Percentiles rank a stretch among this genome's conserved stretches.
Evolutionary conservation across 2,113 vertebrate genomes (phyloP).

Genomic region (rat (Rattus norvegicus)): DNA sequence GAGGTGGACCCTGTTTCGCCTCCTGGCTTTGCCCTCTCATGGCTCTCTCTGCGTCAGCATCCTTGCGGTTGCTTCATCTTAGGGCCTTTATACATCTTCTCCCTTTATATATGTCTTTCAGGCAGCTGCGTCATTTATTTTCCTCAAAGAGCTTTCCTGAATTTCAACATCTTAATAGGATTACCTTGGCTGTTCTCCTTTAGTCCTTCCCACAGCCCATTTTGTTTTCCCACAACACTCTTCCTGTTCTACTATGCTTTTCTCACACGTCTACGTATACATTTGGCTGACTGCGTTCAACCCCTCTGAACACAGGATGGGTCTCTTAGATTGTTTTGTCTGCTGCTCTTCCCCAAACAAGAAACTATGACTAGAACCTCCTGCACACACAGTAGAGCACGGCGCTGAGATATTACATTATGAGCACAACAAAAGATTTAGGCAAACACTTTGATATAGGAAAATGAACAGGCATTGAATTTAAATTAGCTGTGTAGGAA

Average conservation of each 20-base stretch:
- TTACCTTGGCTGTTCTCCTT: background rate
- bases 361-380: background rate
- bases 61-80: background rate
- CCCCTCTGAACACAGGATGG: background rate
- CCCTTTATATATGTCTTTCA: background rate
- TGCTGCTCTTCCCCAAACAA: background rate
- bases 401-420: background rate
- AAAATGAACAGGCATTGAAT: slow-evolving; percentile 35
- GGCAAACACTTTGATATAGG: background rate
- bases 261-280: background rate
- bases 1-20: background rate
- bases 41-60: background rate
- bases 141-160: background rate
- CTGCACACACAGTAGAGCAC: background rate
- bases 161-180: background rate
- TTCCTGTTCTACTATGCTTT: background rate
- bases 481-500: slow-evolving; percentile 36
- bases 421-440: slow-evolving; percentile 7
- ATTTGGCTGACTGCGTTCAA: background rate
- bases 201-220: background rate
- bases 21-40: background rate
- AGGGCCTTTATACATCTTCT: background rate
- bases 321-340: background rate
- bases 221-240: background rate
- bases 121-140: background rate